Base-by-base conservation (phyloP, 2,797 vertebrate species). In the Danio choprae region DNA sequence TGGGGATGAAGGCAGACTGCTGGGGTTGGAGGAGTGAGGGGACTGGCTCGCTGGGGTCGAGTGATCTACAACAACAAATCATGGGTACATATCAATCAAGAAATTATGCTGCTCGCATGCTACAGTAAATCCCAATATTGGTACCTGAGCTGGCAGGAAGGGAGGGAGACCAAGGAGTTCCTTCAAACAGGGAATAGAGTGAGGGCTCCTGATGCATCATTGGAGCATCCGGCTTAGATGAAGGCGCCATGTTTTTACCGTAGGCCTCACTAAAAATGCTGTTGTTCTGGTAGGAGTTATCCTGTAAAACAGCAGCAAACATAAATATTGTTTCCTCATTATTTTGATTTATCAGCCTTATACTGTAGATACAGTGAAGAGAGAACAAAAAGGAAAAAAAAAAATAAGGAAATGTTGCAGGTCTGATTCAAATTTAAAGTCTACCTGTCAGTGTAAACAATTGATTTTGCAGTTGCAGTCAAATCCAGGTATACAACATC, bases 31-130 rank as follows among this genome's bases (percentile, higher is more conserved):
- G 46, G 97, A 98, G 92, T 99, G 98, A 89, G 98, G 98, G 69
- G 98, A 99, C 83, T 99, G 98, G 91, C 97, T 99, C 89, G 97
- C 97, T 87, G 98, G 98, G 89, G 98, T 99, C 3, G 98, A 99
- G 93, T 99, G 98, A 93, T 99, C 97, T 99, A 89, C 77, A 79
- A 43, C 60, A 86, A 29, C 29, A 29, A 29, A 29, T 29, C 29
- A 46, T 46, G 12, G 44, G 44, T 46, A 46, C 1, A 29, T 1
- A 46, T 46, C 7, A 46, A 46, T 46, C 2, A 46, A 46, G 46
- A n/a, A 46, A 46, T 2, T 12, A 7, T 29, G 29, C 29, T 29
- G 1, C 15, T 68, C 16, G 53, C 44, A 58, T 22, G 60, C 44
- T 51, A 51, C 4, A 60, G n/a, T 2, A 55, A 8, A 16, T 41